A percentile compares a stretch with the other conserved stretches of the same genome.
These are phyloP conservation scores for Agrotis exclamationis DNA, from an alignment of 2,888 invertebrate species.

Conservation along the genomic window DNA sequence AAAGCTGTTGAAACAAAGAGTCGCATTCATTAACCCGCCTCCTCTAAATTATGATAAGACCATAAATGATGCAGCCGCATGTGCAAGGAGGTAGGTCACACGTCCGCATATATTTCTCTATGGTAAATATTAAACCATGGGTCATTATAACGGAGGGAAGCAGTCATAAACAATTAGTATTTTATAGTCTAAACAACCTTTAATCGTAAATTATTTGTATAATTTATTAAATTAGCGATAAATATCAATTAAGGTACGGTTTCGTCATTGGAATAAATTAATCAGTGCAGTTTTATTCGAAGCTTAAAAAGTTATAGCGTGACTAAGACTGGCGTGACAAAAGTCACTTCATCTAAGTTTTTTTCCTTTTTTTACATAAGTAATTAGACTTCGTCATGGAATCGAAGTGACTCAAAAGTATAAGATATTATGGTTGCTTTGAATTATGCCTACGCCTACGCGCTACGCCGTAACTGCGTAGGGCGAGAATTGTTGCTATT, in stretches of 20 bases:
- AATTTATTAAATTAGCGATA: background rate
- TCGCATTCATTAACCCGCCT: conserved; percentile 78
- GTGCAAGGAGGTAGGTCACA: conserved; percentile 61
- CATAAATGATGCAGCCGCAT: conserved; percentile 76
- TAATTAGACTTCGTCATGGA: conserved; percentile 64
- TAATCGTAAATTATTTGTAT: conserved; percentile 8
- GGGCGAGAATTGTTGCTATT: conserved; percentile 28
- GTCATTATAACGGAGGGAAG: background rate
- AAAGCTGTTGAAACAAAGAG: conserved; percentile 82
- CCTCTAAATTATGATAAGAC: conserved; percentile 77
- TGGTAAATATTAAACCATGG: conserved; percentile 47
- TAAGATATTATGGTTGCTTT: conserved; percentile 38
- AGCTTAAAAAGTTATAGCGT: conserved; percentile 64
- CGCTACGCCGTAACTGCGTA: conserved; percentile 22
- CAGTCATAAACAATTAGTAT: conserved; percentile 1
- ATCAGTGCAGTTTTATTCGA: conserved; percentile 55
- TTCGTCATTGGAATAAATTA: conserved; percentile 15
- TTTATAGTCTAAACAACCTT: background rate
- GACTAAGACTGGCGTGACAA: conserved; percentile 73
- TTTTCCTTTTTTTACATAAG: conserved; percentile 52
- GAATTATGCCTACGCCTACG: conserved; percentile 42
- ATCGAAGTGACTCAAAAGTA: conserved; percentile 50
- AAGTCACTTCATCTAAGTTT: conserved; percentile 70
- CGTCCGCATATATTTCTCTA: conserved; percentile 54
- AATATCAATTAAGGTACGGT: background rate